Base-by-base conservation (phyloP, 2,113 vertebrate species). In the Rhineura floridana region DNA sequence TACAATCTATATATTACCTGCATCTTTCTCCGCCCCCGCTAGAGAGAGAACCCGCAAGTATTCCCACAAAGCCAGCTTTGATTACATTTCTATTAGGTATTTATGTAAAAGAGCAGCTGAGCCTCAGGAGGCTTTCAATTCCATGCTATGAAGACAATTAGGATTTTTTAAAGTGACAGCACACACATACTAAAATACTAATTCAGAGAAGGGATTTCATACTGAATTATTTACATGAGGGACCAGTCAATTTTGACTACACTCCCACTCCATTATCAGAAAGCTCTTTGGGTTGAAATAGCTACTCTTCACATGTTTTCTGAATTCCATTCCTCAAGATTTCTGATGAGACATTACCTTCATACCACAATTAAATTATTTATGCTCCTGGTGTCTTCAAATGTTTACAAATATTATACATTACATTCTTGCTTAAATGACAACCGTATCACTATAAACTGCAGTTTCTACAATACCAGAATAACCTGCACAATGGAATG, bases 21-120 rank as follows among this genome's bases (percentile, higher is more conserved):
- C 25, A 46, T 48, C 36, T 36, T 46, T 3, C 50, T n/a, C 50
- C 81, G 4, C 79, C 0, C 78, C 3, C 82, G 33, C 21, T 46
- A 62, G 15, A 48, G 62, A 85, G 89, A 89, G 23, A 92, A 91
- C 15, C 48, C 52, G 50, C 36, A n/a, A 42, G 79, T 1, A 76
- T 73, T 52, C 78, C 19, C 3, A 89, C 13, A 75, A 52, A 79
- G 73, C 33, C 67, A 63, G 1, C 83, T 2, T 44, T 48, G 33
- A 6, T 87, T 79, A 59, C 44, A 89, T 19, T 88, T 82, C 62
- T 12, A 2, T 52, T n/a, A 42, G 52, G 21, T 42, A 89, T 7
- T 19, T 25, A 6, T 81, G 55, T 33, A 84, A 59, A 75, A 83
- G 59, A 82, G 21, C 59, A 39, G 50, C 23, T 88, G 28, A 30